Base-by-base conservation (phyloP, 1,140 invertebrate species). In the Zaprionus lachaisei region DNA sequence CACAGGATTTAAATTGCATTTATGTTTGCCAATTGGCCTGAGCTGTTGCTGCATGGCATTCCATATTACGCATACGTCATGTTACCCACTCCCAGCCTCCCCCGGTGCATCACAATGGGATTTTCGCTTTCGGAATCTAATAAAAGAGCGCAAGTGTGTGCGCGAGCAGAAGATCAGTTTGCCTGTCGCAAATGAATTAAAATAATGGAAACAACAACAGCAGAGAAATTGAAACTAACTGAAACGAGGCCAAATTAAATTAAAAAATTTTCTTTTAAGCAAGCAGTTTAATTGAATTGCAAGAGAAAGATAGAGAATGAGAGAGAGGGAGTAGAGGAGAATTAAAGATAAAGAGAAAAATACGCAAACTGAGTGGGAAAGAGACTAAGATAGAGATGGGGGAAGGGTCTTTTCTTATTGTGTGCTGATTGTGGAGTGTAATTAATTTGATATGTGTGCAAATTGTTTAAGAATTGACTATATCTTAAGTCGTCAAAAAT, bases 1-100 rank as follows among this genome's bases (percentile, higher is more conserved):
- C 66, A 65, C 41, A 66, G 51, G 72, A 89, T 79, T 87, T 83
- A 84, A 84, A 87, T 87, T 87, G 81, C 84, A 87, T 89, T 87
- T 89, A 89, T 74, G 54, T 80, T 76, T 81, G 81, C 47, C 84
- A 89, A 84, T 87, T 87, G 86, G 70, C 63, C 71, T 65, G 54
- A 70, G 67, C 24, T 44, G 24, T 17, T 67, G 72, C 51, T 67
- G 66, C 62, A 58, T 47, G 69, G 61, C 69, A 71, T 85, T 80
- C 68, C 72, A 80, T 68, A 80, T 77, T 54, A 65, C 82, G 71
- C 82, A 81, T 81, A 74, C 82, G 81, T 80, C 78, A 78, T 54
- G 81, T 61, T 64, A 44, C 26, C 47, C 49, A 26, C 20, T 66
- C 38, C 34, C 9, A 5, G 4, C 17, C 7, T 11, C 20, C 20